Percentiles rank a stretch among this genome's conserved stretches.
phyloP scores from a whole-genome alignment of 2,888 invertebrate genomes.

The Pantelozetes paolii region DNA sequence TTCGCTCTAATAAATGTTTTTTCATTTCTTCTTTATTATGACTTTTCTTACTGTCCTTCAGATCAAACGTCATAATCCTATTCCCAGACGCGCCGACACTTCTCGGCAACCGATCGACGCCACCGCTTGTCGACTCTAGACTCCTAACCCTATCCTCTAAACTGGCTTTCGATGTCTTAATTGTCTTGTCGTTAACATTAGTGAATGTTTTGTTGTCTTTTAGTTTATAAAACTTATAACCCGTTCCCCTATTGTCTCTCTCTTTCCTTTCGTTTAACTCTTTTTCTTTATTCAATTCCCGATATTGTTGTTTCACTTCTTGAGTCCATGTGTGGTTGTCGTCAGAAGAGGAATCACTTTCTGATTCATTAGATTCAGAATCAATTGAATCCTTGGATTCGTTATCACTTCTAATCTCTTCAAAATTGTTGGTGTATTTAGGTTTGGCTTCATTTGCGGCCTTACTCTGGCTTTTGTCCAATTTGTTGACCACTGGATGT shows the following conservation, averaged over 20 bases:
- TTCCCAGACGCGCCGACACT: slow-evolving; percentile 36
- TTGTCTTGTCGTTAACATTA: slow-evolving; percentile 17
- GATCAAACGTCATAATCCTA: slow-evolving; percentile 42
- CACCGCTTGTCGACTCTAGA: slow-evolving; percentile 2
- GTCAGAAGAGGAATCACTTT: slow-evolving; percentile 33
- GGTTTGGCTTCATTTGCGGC: slow-evolving; percentile 31
- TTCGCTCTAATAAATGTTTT: slow-evolving; percentile 49
- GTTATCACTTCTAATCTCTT: slow-evolving; percentile 37
- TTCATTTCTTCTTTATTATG: slow-evolving; percentile 50
- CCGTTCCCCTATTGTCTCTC: slow-evolving; percentile 53
- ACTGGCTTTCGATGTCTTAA: background rate
- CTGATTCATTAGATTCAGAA: slow-evolving; percentile 13
- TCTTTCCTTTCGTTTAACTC: slow-evolving; percentile 58
- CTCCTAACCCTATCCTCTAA: background rate
- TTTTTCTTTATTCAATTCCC: background rate
- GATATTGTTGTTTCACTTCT: slow-evolving; percentile 2
- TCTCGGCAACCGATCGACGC: background rate
- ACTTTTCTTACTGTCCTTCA: slow-evolving; percentile 45
- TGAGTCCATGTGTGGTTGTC: slow-evolving; percentile 18
- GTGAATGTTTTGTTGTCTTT: slow-evolving; percentile 20
- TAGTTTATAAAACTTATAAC: slow-evolving; percentile 25
- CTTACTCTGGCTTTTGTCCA: slow-evolving; percentile 60
- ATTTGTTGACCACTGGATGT: slow-evolving; percentile 78
- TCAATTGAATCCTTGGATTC: slow-evolving; percentile 29
- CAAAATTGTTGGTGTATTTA: slow-evolving; percentile 37